Percentiles rank a stretch among this genome's conserved stretches.
These are phyloP conservation scores for Athalia cordata DNA, from an alignment of 2,888 invertebrate genomes.

Conservation along the genomic window DNA sequence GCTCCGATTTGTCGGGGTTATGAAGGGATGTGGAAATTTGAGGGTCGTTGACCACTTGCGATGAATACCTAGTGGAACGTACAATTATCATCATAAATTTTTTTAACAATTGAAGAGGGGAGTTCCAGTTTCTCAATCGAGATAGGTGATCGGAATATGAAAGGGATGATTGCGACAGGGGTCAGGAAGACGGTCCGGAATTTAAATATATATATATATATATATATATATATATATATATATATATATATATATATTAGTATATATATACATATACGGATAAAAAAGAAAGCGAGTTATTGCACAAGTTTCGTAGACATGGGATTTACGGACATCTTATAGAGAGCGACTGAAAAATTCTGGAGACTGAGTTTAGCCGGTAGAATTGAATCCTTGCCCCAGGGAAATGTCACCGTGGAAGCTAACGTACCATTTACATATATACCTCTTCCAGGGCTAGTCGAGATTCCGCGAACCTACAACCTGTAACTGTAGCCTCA, in stretches of 20 bases:
- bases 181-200: too few relatives aligned
- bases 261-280: too few relatives aligned
- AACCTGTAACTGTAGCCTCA: not conserved
- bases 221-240: too few relatives aligned
- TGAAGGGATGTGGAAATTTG: constrained; percentile 18
- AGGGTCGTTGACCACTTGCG: constrained; percentile 35
- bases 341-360: constrained; percentile 60
- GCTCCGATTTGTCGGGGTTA: constrained; percentile 12
- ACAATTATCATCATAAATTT: not conserved
- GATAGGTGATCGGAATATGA: not conserved
- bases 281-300: constrained; percentile 53
- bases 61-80: not conserved
- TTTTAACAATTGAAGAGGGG: not conserved
- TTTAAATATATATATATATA: too few relatives aligned
- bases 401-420: constrained; percentile 65
- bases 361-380: constrained; percentile 54
- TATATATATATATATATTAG: too few relatives aligned
- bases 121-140: too few relatives aligned
- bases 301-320: constrained; percentile 58
- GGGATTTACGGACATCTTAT: constrained; percentile 56
- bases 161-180: not conserved
- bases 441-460: constrained; percentile 10
- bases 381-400: constrained; percentile 67
- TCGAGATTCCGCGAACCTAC: constrained; percentile 23
- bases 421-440: constrained; percentile 40